Conservation (phyloP, 53 echinoderm and acorn worm genomes). For the Glandiceps talaboti region DNA sequence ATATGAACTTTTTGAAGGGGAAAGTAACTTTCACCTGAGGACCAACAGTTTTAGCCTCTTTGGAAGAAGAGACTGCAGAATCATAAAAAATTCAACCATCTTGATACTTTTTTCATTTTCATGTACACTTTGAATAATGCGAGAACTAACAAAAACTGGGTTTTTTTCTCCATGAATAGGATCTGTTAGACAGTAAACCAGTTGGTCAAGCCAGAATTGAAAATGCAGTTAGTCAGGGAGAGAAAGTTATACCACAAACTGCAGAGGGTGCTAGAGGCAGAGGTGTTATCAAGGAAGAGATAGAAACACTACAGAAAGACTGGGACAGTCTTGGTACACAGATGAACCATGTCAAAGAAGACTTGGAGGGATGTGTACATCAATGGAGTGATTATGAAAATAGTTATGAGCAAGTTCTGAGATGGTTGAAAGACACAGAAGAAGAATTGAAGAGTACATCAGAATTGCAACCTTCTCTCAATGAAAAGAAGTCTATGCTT, state of each 20-base stretch:
- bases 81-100: too few species aligned
- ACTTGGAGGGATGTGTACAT: conserved; percentile 34
- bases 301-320: conserved; percentile 39
- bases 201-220: not conserved
- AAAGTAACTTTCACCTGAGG: too few species aligned
- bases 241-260: not conserved
- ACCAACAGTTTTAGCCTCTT: too few species aligned
- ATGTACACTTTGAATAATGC: too few species aligned
- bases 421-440: conserved; percentile 38
- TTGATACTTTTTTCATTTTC: too few species aligned
- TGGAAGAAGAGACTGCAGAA: too few species aligned
- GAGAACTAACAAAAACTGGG: too few species aligned
- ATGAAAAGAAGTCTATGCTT: conserved; percentile 30
- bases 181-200: not conserved
- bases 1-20: too few species aligned
- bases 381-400: conserved; percentile 45
- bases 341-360: conserved; percentile 33
- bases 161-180: not conserved
- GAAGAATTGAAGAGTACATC: conserved; percentile 27
- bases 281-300: conserved; percentile 18
- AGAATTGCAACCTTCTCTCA: conserved; percentile 33
- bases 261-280: not conserved
- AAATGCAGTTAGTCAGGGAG: not conserved
- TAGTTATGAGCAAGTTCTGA: conserved; percentile 9
- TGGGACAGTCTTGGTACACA: conserved; percentile 36